These are phyloP conservation scores for Squalus acanthias DNA, from an alignment of 2,797 vertebrate species.

Conservation along the genomic window DNA sequence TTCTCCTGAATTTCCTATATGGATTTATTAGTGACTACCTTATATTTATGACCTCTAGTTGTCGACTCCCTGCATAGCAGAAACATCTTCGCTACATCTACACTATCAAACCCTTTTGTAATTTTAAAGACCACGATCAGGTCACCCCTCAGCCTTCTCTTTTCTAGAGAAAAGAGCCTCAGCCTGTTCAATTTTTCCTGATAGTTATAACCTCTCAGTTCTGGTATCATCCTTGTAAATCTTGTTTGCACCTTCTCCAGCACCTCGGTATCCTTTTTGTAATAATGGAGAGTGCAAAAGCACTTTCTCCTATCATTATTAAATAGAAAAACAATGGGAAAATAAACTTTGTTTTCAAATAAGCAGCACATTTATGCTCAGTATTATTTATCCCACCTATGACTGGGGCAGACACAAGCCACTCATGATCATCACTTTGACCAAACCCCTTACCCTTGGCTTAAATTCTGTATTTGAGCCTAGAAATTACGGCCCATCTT, in stretches of 20 bases:
- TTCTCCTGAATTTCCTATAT: not conserved
- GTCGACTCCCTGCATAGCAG: not conserved
- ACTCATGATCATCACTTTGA: not conserved
- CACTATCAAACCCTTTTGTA: not conserved
- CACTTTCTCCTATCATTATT: not conserved
- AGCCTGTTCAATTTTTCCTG: not conserved
- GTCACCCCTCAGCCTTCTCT: not conserved
- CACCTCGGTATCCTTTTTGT: not conserved
- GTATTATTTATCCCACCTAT: not conserved
- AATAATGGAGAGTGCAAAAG: not conserved
- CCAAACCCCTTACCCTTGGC: not conserved
- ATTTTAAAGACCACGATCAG: not conserved
- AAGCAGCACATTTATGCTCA: not conserved
- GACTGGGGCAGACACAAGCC: not conserved
- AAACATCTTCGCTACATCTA: too few relatives aligned
- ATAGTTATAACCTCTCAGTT: not conserved
- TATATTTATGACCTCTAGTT: not conserved
- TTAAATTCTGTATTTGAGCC: not conserved
- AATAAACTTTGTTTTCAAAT: not conserved
- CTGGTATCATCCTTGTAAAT: not conserved
- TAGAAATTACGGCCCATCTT: not conserved
- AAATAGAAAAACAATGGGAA: not conserved
- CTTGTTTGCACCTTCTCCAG: not conserved
- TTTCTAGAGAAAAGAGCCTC: too few relatives aligned
- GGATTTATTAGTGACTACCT: not conserved